These are phyloP conservation scores for Macrotrachela quadricornifera DNA, from an alignment of 1,140 invertebrate genomes.

Conservation along the genomic window DNA sequence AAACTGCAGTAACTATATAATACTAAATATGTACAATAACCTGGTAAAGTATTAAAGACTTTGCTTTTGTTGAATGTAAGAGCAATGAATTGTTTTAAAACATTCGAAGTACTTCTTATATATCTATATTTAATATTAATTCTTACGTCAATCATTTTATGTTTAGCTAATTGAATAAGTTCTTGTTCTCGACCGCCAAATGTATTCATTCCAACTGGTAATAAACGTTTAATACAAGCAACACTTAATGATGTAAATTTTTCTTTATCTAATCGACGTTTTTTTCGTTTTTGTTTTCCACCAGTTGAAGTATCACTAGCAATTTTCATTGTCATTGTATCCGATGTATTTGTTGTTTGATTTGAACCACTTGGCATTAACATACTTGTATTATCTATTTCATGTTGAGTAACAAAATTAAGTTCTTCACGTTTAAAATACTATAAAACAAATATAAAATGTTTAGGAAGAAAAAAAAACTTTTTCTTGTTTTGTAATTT, in stretches of 20 bases:
- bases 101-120: too few relatives aligned
- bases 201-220: constrained; percentile 92
- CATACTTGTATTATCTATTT: constrained; percentile 93
- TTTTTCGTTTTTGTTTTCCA: constrained; percentile 23
- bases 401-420: constrained; percentile 95
- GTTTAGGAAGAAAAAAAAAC: too few relatives aligned
- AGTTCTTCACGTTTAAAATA: constrained; percentile 81
- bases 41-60: too few relatives aligned
- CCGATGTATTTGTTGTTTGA: too few relatives aligned
- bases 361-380: constrained; percentile 41
- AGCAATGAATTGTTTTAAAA: too few relatives aligned
- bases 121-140: too few relatives aligned
- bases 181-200: constrained; percentile 96
- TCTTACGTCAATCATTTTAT: constrained; percentile 63
- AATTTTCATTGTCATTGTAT: too few relatives aligned
- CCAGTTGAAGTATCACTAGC: background rate
- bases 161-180: constrained; percentile 92
- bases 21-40: too few relatives aligned
- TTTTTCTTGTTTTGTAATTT: background rate
- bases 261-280: constrained; percentile 71
- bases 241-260: constrained; percentile 91
- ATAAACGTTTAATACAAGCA: constrained; percentile 76
- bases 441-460: too few relatives aligned
- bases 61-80: too few relatives aligned
- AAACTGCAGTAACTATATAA: too few relatives aligned